Conservation (phyloP, 2,888 invertebrate species). For the Epistrophe eligans region DNA sequence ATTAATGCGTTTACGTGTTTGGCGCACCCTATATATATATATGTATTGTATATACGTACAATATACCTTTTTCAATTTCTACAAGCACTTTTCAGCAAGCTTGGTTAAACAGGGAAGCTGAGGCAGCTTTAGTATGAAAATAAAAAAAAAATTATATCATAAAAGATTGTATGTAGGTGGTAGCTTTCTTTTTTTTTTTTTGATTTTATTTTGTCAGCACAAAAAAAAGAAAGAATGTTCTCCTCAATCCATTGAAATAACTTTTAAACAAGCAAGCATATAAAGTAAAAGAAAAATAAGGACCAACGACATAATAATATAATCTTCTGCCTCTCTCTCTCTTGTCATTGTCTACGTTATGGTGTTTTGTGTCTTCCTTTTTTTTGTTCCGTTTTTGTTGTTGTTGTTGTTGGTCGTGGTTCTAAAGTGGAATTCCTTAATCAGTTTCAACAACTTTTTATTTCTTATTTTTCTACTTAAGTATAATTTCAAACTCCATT, state of each 20-base stretch:
- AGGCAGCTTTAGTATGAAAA: slow-evolving; percentile 3
- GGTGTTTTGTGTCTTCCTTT: slow-evolving; percentile 17
- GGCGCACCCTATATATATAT: background rate
- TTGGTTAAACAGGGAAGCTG: slow-evolving; percentile 28
- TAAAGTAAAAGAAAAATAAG: slow-evolving; percentile 11
- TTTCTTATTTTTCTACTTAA: slow-evolving; percentile 50
- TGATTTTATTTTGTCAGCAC: slow-evolving; percentile 28
- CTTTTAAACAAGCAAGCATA: slow-evolving; percentile 42
- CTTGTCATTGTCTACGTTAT: slow-evolving; percentile 11
- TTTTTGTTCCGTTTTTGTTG: background rate
- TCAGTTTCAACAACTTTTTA: slow-evolving; percentile 69
- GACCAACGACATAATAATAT: slow-evolving; percentile 29
- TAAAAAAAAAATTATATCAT: background rate
- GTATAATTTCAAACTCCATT: slow-evolving; percentile 23
- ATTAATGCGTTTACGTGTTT: slow-evolving; percentile 59
- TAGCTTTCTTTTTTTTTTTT: slow-evolving; percentile 4
- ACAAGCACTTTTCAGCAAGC: slow-evolving; percentile 8
- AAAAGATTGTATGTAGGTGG: slow-evolving; percentile 23
- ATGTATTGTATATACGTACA: too few species aligned
- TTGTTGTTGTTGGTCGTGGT: slow-evolving; percentile 17
- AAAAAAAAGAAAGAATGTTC: slow-evolving; percentile 56
- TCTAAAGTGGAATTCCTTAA: slow-evolving; percentile 61
- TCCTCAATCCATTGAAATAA: slow-evolving; percentile 69
- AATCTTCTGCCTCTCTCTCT: slow-evolving; percentile 25
- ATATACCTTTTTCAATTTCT: slow-evolving; percentile 5